Conservation (phyloP, 2,113 vertebrate species). For the Salminus brasiliensis region DNA sequence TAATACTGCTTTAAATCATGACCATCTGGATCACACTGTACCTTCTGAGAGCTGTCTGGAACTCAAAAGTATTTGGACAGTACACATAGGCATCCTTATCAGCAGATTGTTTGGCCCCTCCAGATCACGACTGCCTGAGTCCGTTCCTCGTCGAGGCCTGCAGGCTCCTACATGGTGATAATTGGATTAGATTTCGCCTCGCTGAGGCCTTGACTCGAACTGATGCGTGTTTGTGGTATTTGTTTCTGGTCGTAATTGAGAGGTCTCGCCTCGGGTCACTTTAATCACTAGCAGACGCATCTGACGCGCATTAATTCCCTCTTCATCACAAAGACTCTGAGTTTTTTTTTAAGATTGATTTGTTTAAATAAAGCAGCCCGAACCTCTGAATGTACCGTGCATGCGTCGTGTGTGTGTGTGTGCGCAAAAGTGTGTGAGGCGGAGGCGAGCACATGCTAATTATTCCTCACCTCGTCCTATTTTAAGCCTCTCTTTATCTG, state of each 20-base stretch:
- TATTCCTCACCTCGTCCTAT: slow-evolving; percentile 59
- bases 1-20: no score
- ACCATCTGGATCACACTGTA: no score
- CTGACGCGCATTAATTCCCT: slow-evolving; percentile 21
- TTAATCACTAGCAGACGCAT: slow-evolving; percentile 19
- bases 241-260: slow-evolving; percentile 26
- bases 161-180: background rate
- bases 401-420: slow-evolving; percentile 3
- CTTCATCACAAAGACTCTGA: slow-evolving; percentile 9
- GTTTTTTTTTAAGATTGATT: slow-evolving; percentile 44
- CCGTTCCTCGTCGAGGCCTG: slow-evolving; percentile 9
- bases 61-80: no score
- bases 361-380: slow-evolving; percentile 44
- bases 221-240: slow-evolving; percentile 13
- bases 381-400: slow-evolving; percentile 17
- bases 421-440: no score
- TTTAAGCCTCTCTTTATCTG: slow-evolving; percentile 61
- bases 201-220: background rate
- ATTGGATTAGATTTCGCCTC: slow-evolving; percentile 23
- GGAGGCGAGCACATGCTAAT: slow-evolving; percentile 50
- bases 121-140: background rate
- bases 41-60: no score
- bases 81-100: no score
- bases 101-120: background rate
- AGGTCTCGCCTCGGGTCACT: background rate